Conservation (phyloP, 2,113 vertebrate species). For the Pampusana beccarii region DNA sequence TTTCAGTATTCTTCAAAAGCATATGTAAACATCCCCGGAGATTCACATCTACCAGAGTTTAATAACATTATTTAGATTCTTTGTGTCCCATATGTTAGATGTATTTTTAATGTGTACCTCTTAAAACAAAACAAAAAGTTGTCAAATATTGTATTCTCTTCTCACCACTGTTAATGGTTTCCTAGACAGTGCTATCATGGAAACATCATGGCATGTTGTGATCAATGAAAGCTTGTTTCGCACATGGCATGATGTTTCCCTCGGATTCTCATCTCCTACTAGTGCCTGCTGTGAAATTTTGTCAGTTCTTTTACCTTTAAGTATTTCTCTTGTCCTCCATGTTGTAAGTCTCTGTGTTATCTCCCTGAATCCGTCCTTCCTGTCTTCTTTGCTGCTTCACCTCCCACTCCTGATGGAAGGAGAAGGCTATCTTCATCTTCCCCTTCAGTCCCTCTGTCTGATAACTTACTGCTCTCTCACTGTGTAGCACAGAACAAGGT, state of each 20-base stretch:
- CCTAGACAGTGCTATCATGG: conserved; percentile 16
- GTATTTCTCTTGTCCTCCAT: not conserved
- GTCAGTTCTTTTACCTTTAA: conserved; percentile 28
- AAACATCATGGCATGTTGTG: not conserved
- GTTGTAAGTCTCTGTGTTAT: not conserved
- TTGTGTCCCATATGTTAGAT: conserved; percentile 60
- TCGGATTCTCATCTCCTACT: conserved; percentile 19
- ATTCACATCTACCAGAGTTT: conserved; percentile 58
- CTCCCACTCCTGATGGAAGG: conserved; percentile 5
- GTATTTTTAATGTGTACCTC: conserved; percentile 73
- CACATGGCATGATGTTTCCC: conserved; percentile 1
- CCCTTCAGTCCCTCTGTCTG: not conserved
- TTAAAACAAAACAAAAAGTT: conserved; percentile 67
- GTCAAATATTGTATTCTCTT: conserved; percentile 27
- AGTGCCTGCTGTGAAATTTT: conserved; percentile 37
- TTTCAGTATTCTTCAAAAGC: conserved; percentile 23
- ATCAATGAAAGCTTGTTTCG: conserved; percentile 41
- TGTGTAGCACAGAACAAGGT: not conserved
- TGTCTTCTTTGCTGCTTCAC: not conserved
- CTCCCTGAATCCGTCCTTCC: not conserved
- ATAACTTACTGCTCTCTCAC: not conserved
- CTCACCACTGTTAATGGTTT: conserved; percentile 25
- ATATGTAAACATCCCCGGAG: conserved; percentile 20
- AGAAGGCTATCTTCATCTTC: conserved; percentile 1
- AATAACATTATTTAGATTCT: conserved; percentile 60